These are phyloP conservation scores for Periophthalmus modestus DNA, from an alignment of 2,113 vertebrate genomes.

Conservation along the genomic window DNA sequence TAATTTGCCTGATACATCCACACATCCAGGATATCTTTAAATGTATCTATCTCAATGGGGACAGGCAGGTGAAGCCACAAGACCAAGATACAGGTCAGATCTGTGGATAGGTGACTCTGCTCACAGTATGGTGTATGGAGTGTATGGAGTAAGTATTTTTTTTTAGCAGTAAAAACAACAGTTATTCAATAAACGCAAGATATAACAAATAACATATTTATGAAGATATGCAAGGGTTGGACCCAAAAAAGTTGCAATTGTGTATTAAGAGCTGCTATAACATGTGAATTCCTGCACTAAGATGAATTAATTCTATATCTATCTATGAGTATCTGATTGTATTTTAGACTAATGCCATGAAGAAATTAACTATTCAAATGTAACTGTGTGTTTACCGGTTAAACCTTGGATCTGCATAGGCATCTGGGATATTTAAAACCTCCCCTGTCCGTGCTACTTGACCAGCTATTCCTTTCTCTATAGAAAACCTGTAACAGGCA, in stretches of 20 bases:
- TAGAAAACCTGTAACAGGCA: conserved; percentile 88
- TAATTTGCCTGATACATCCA: no score
- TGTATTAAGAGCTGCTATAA: no score
- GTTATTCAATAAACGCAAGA: background rate
- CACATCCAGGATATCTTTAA: no score
- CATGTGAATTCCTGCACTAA: background rate
- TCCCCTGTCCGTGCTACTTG: conserved; percentile 97
- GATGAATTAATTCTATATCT: background rate
- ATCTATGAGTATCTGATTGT: no score
- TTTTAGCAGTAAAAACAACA: background rate
- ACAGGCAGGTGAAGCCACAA: background rate
- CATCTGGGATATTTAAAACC: conserved; percentile 97
- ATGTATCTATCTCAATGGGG: no score
- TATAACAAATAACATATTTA: background rate
- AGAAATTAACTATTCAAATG: background rate
- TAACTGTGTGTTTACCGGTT: conserved; percentile 83
- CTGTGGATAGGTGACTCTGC: no score
- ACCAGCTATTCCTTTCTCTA: conserved; percentile 98
- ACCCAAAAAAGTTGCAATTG: background rate
- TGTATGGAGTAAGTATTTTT: no score
- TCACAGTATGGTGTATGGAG: no score
- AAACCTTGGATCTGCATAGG: conserved; percentile 98
- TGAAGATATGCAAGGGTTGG: background rate
- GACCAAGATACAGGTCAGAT: no score
- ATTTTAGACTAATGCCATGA: no score